Evolutionary conservation across 2,888 invertebrate species (phyloP).

Genomic region (Rhagonycha lutea): DNA sequence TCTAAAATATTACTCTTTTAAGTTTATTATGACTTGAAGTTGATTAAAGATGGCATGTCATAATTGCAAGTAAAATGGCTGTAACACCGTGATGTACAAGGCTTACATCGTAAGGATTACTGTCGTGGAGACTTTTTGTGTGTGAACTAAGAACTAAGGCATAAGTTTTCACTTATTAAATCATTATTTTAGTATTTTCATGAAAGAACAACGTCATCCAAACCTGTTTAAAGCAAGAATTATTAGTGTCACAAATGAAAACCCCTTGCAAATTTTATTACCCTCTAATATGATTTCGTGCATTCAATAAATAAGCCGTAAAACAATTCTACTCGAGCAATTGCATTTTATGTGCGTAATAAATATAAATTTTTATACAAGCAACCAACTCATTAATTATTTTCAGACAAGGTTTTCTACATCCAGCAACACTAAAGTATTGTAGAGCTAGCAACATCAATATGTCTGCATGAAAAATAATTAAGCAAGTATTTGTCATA

Average conservation of each 20-base stretch:
- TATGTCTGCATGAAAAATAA: conserved; percentile 54
- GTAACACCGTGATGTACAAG: background rate
- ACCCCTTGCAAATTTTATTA: background rate
- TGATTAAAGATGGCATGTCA: background rate
- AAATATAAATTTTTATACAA: conserved; percentile 44
- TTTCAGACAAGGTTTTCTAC: conserved; percentile 32
- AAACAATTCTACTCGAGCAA: conserved; percentile 47
- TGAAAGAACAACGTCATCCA: background rate
- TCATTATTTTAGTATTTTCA: background rate
- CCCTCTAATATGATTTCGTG: background rate
- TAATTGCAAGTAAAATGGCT: background rate
- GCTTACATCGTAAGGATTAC: background rate
- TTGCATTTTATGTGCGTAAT: conserved; percentile 47
- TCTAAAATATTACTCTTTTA: too few species aligned
- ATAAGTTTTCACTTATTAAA: background rate
- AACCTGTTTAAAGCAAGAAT: background rate
- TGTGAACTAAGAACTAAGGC: background rate
- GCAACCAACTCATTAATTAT: conserved; percentile 47
- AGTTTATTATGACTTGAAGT: too few species aligned
- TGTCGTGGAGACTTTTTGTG: background rate
- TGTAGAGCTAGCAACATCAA: conserved; percentile 44
- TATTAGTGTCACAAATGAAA: background rate
- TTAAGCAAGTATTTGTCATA: conserved; percentile 55
- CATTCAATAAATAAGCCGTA: conserved; percentile 17
- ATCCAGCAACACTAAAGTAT: conserved; percentile 26